A percentile compares a stretch with the other conserved stretches of the same genome.
Conservation (phyloP, 2,888 invertebrate species). For the Andrena bicolor region DNA sequence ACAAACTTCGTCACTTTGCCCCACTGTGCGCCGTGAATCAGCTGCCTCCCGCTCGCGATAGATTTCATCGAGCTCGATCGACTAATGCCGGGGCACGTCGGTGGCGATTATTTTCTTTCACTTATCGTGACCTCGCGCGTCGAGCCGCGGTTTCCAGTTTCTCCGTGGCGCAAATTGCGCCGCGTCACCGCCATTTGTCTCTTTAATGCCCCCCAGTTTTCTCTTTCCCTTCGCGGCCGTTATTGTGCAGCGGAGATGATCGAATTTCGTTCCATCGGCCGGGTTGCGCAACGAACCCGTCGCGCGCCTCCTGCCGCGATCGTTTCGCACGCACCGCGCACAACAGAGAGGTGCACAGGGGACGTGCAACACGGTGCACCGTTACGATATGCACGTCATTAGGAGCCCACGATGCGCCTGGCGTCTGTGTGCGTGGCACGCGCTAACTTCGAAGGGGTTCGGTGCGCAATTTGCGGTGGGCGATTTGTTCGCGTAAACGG, state of each 20-base stretch:
- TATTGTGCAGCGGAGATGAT: slow-evolving; percentile 64
- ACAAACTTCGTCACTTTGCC: too few relatives aligned
- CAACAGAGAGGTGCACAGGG: not conserved
- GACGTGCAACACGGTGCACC: slow-evolving; percentile 11
- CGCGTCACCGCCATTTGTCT: slow-evolving; percentile 57
- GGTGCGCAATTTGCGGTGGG: not conserved
- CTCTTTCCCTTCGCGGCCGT: slow-evolving; percentile 21
- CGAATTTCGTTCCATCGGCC: slow-evolving; percentile 63
- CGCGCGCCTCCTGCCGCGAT: slow-evolving; percentile 37
- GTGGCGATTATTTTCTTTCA: slow-evolving; percentile 31
- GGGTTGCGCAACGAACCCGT: slow-evolving; percentile 51
- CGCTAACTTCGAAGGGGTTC: not conserved
- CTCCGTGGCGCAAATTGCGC: slow-evolving; percentile 38
- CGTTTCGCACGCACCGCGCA: slow-evolving; percentile 39
- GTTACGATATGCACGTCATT: not conserved
- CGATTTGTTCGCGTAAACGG: too few relatives aligned
- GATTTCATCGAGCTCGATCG: slow-evolving; percentile 31
- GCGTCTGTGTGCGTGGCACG: not conserved
- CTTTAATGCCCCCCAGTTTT: slow-evolving; percentile 41
- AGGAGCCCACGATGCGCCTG: not conserved
- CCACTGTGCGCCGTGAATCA: slow-evolving; percentile 29
- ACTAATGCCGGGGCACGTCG: slow-evolving; percentile 22
- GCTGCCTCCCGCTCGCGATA: slow-evolving; percentile 13
- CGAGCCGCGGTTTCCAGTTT: slow-evolving; percentile 51
- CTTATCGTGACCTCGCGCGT: slow-evolving; percentile 50